Evolutionary conservation across 2,797 vertebrate genomes (phyloP), one percentile per base, ranked within the genome.

Genomic region (Acanthornis magna): DNA sequence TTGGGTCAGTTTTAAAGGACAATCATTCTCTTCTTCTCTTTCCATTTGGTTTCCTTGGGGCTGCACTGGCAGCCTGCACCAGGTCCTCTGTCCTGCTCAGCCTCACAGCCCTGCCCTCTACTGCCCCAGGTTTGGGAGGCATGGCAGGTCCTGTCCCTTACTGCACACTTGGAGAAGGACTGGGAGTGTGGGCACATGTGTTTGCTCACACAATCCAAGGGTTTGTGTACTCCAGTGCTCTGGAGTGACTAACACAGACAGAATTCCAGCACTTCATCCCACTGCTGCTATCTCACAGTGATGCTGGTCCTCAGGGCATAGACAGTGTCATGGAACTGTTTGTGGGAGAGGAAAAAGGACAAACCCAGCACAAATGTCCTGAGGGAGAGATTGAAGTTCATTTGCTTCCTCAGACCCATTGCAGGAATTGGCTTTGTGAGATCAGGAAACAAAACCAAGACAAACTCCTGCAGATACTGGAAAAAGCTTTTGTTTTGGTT

Each of bases 71-170:
- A 72, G 60, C 25, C 80, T 79, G 42, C 25, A 25, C n/a, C 58
- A 68, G 58, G 14, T 53, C 14, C 29, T 32, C 38, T 80, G 11
- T 74, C 34, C 68, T 3, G 4, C 23, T 7, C 43, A 32, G 25
- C 42, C 67, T 76, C n/a, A 4, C 66, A 48, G 2, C 62, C 51
- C 82, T 82, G 36, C 7, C 20, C 68, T 47, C 38, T 10, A 1
- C 0, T 0, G 32, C 55, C 25, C 22, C 2, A 2, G 27, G 22
- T 29, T 42, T 47, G 34, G 34, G 45, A 71, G 6, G 7, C 11
- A 23, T 0, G 0, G 21, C 58, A 79, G 55, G 50, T 82, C 71
- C 40, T 66, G 68, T 11, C 21, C 54, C 85, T 51, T n/a, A 9
- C 2, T 43, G 43, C 61, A 30, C 0, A 2, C 61, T 34, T 19